These are phyloP conservation scores for Liasis olivaceus DNA, from an alignment of 2,797 vertebrate species.

Conservation along the genomic window DNA sequence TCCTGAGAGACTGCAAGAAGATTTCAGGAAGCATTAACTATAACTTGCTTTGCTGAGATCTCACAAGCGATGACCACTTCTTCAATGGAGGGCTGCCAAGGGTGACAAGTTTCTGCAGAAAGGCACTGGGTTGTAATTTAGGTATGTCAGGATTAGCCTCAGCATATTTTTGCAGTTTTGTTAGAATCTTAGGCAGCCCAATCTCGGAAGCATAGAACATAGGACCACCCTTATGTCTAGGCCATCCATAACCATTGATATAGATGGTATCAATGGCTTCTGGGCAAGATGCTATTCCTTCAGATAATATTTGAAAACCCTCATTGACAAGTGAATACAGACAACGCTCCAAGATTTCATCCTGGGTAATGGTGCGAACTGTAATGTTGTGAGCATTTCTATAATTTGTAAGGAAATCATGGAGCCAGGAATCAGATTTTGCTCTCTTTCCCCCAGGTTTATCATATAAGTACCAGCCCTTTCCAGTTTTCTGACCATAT, in stretches of 20 bases:
- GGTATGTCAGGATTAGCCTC: slow-evolving; percentile 82
- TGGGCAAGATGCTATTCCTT: slow-evolving; percentile 83
- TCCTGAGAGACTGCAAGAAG: background rate
- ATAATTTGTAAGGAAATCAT: slow-evolving; percentile 80
- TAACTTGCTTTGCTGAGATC: slow-evolving; percentile 75
- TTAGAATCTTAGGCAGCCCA: slow-evolving; percentile 80
- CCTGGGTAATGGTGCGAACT: slow-evolving; percentile 70
- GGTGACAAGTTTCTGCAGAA: slow-evolving; percentile 84
- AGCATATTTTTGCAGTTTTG: slow-evolving; percentile 83
- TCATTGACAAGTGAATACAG: slow-evolving; percentile 86
- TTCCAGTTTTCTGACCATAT: slow-evolving; percentile 87
- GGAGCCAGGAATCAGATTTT: slow-evolving; percentile 83
- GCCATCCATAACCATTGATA: slow-evolving; percentile 89
- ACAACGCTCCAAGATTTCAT: slow-evolving; percentile 89
- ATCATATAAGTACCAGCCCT: slow-evolving; percentile 90
- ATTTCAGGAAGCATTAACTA: slow-evolving; percentile 62
- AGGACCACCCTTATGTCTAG: slow-evolving; percentile 85
- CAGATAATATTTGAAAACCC: slow-evolving; percentile 86
- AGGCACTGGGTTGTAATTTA: slow-evolving; percentile 77
- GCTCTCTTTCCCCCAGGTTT: slow-evolving; percentile 76
- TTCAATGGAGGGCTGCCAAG: slow-evolving; percentile 83
- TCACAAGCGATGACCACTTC: slow-evolving; percentile 79
- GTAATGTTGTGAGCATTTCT: slow-evolving; percentile 75
- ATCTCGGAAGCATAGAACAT: slow-evolving; percentile 89
- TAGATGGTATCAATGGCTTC: slow-evolving; percentile 91